Evolutionary conservation across 2,888 invertebrate species (phyloP), one percentile per base, ranked within the genome.

Genomic region (Tenthredo amoena): DNA sequence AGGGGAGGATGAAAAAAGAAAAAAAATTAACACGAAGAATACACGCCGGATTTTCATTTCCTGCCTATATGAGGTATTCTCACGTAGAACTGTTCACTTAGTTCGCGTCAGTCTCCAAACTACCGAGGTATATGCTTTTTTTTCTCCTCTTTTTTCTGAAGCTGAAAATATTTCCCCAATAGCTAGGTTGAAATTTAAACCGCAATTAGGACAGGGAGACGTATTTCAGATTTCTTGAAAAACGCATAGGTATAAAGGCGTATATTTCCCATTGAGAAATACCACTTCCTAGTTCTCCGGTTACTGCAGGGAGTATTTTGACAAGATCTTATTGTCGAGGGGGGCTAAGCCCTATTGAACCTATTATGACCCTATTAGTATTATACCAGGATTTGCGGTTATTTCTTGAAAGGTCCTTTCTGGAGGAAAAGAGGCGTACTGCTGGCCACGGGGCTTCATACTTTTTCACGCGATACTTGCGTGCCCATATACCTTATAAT

Each of bases 331-430:
- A 93, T 93, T 93, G 93, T 93, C 92, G 91, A 89, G 85, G 89
- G 88, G 86, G 89, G 90, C 90, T 91, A 90, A 92, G 91, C 91
- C 91, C 93, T 92, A 93, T 93, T 93, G 93, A 93, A 91, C 92
- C 93, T 90, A 93, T 93, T 93, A 93, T 93, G 91, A 89, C 88
- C 91, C 93, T 93, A 93, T 93, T 93, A 93, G 93, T 93, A 92
- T 93, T 93, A 93, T 93, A 91, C 91, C 89, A 89, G 92, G 92
- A 92, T 92, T 93, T 93, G 91, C 88, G 90, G 90, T 90, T 91
- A 89, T 88, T 89, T 86, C 88, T 87, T 89, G 86, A 89, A 89
- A 89, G 87, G 87, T 77, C 58, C 85, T 85, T 76, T 55, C 65
- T 83, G 84, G 72, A 81, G 84, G 71, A 84, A 81, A 58, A 72